These are phyloP conservation scores for Chydorus sphaericus DNA, from an alignment of 2,888 invertebrate species.

Conservation along the genomic window DNA sequence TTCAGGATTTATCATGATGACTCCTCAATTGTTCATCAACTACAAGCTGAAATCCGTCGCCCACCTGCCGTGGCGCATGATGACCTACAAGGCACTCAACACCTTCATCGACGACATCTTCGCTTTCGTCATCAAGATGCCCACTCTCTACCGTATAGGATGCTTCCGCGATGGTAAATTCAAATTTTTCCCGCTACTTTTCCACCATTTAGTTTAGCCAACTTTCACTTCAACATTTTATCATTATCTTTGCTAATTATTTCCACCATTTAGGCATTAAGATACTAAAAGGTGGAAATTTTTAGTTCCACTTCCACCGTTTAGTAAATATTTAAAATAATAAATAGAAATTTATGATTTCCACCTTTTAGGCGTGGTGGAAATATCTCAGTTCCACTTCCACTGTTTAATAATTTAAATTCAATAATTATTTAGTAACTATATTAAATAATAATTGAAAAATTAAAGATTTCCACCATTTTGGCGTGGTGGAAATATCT, in stretches of 20 bases:
- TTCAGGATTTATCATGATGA: conserved; percentile 97
- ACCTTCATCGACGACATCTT: conserved; percentile 99
- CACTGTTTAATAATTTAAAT: no score
- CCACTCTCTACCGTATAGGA: conserved; percentile 92
- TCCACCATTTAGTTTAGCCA: no score
- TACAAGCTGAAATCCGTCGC: conserved; percentile 95
- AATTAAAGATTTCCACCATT: no score
- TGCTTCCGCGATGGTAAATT: conserved; percentile 82
- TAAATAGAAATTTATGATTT: not conserved
- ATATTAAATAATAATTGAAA: no score
- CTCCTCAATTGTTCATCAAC: conserved; percentile 98
- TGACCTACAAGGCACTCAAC: conserved; percentile 98
- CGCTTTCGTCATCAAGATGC: conserved; percentile 99
- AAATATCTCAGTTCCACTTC: no score
- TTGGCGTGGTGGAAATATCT: no score
- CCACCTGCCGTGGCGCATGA: conserved; percentile 98
- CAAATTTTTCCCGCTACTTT: conserved; percentile 2
- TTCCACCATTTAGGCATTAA: no score
- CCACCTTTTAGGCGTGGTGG: not conserved
- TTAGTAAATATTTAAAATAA: not conserved
- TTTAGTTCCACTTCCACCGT: no score
- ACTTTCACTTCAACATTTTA: no score
- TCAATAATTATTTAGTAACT: no score
- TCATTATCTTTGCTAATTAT: no score
- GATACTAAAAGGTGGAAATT: no score